Conservation (phyloP, 2,888 invertebrate species). For the Dolichopus griseipennis region DNA sequence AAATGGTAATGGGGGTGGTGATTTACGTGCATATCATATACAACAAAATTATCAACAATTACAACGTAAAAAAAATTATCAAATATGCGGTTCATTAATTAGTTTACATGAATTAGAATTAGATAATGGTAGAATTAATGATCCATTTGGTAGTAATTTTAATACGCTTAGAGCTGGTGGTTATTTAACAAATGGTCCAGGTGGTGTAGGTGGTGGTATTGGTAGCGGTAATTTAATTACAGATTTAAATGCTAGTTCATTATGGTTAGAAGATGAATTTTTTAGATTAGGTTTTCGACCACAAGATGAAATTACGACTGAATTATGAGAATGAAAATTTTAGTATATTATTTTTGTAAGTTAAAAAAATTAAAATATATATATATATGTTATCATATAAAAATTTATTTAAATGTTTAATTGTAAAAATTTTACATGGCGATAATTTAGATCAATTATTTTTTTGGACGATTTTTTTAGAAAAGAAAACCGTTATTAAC, state of each 20-base stretch:
- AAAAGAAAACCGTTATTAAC: no score
- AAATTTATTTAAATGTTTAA: no score
- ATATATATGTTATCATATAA: no score
- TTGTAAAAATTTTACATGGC: no score
- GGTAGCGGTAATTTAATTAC: constrained; percentile 36
- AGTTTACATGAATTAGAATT: constrained; percentile 42
- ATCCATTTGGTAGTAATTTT: constrained; percentile 50
- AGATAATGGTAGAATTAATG: constrained; percentile 42
- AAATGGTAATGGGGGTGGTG: constrained; percentile 24
- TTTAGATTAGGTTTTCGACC: constrained; percentile 76
- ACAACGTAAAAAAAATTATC: constrained; percentile 29
- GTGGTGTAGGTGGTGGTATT: background rate
- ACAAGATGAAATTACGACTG: constrained; percentile 81
- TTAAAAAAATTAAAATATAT: no score
- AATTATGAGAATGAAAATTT: constrained; percentile 48
- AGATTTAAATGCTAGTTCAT: constrained; percentile 47
- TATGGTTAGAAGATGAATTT: constrained; percentile 71
- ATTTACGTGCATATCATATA: constrained; percentile 20
- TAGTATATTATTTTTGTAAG: background rate
- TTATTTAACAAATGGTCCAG: constrained; percentile 37
- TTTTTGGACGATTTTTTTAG: no score
- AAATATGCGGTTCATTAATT: constrained; percentile 42
- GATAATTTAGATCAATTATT: no score
- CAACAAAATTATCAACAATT: constrained; percentile 26
- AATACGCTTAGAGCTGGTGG: constrained; percentile 44